Evolutionary conservation across 2,888 invertebrate genomes (phyloP).

Genomic region (Agriopis leucophaearia): DNA sequence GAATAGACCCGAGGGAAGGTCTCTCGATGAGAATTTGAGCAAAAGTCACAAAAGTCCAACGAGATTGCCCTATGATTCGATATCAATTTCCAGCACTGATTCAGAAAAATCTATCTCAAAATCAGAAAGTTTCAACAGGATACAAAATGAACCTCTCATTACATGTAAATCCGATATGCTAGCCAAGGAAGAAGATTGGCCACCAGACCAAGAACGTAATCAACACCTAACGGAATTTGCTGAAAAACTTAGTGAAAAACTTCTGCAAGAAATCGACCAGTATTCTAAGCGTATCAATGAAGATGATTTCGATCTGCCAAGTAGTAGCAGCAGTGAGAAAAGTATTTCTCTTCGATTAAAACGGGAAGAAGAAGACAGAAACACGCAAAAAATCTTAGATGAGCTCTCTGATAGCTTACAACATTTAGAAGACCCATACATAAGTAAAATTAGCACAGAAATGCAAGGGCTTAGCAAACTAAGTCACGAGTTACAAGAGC

Average conservation of each 20-base stretch:
- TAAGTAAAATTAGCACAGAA: constrained; percentile 87
- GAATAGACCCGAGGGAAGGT: constrained; percentile 80
- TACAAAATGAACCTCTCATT: constrained; percentile 83
- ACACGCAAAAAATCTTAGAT: constrained; percentile 81
- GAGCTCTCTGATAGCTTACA: constrained; percentile 83
- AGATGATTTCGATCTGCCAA: constrained; percentile 83
- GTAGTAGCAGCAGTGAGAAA: constrained; percentile 82
- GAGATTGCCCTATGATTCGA: constrained; percentile 78
- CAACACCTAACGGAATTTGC: constrained; percentile 92
- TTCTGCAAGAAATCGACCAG: constrained; percentile 92
- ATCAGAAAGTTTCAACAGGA: constrained; percentile 83
- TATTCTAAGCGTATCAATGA: constrained; percentile 84
- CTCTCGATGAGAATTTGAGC: constrained; percentile 78
- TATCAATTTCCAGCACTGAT: constrained; percentile 83
- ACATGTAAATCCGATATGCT: constrained; percentile 84
- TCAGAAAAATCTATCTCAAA: constrained; percentile 84
- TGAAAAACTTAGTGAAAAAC: constrained; percentile 92
- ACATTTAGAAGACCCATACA: constrained; percentile 87
- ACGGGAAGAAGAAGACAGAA: constrained; percentile 80
- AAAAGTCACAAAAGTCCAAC: constrained; percentile 82
- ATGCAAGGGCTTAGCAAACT: constrained; percentile 86
- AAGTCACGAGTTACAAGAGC: constrained; percentile 86
- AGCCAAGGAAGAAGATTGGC: constrained; percentile 85
- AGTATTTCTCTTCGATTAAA: constrained; percentile 83
- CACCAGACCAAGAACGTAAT: constrained; percentile 87